Evolutionary conservation across 2,113 vertebrate genomes (phyloP), one percentile per base, ranked within the genome.

Genomic region (Marmota monax): DNA sequence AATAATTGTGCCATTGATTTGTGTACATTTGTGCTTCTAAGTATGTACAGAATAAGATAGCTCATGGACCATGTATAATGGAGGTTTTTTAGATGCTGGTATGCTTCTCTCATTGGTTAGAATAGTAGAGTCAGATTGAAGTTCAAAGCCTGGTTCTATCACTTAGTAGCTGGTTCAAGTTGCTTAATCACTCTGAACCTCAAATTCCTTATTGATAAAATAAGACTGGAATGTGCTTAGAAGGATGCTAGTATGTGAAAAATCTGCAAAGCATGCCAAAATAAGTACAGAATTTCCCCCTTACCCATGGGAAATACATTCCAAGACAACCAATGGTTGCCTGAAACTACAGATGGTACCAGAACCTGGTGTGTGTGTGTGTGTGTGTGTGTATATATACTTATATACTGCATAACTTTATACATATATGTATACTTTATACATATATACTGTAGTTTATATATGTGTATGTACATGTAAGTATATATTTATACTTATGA

Each of bases 221-320:
- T 77, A 73, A 67, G 34, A 61, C 39, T 58, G 13, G 80, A 80
- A 96, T 84, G 17, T 77, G 16, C 22, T 53, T 77, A 92, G n/a
- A 51, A 96, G 95, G 93, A 73, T 84, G 2, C 39, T 78, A 53
- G 42, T 25, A 51, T 67, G 29, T 92, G 63, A 74, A 90, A 51
- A 84, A 61, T 77, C 29, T 82, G 3, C 25, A 61, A 70, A 94
- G 10, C 34, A 27, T 72, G 63, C 13, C 80, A 88, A 90, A 53
- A 82, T 51, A 72, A 56, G 48, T 32, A 14, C 0, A n/a, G 22
- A 6, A 45, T 23, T 48, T 69, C 10, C 4, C 42, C 5, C 14
- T n/a, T 53, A 34, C 45, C 37, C 7, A 37, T 5, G 2, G 25
- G 25, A n/a, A 25, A 45, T 29, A 29, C 23, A 78, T 70, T 58